A percentile compares a stretch with the other conserved stretches of the same genome.
Conservation (phyloP, 2,888 invertebrate species). For the Clistopyga incitator region DNA sequence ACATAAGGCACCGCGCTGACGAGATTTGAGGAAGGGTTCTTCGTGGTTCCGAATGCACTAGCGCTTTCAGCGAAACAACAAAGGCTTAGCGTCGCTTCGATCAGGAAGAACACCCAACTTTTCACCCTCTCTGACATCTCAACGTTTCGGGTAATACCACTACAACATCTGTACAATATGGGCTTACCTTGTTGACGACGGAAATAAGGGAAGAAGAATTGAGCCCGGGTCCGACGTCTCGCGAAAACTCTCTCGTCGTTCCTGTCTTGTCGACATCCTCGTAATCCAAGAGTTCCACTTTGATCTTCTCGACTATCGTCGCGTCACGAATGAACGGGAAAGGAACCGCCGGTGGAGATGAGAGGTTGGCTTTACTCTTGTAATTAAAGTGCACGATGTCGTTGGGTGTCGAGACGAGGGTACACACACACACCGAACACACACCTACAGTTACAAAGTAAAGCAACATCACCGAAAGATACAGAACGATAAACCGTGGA, state of each 20-base stretch:
- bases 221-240: conserved; percentile 18
- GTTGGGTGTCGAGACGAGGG: neutral
- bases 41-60: neutral
- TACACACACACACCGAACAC: neutral
- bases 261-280: neutral
- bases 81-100: conserved; percentile 12
- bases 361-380: conserved; percentile 39
- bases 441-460: neutral
- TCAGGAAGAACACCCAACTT: neutral
- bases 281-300: conserved; percentile 33
- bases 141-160: neutral
- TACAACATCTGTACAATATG: neutral
- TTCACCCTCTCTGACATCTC: neutral
- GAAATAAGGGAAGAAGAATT: conserved; percentile 46
- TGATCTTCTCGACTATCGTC: conserved; percentile 47
- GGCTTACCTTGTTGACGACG: conserved; percentile 9
- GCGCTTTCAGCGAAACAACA: neutral
- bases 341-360: conserved; percentile 4
- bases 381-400: conserved; percentile 46
- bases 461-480: neutral
- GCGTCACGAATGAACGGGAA: neutral
- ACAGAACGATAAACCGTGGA: neutral
- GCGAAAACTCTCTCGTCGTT: conserved; percentile 30
- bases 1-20: neutral
- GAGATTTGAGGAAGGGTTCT: neutral